These are phyloP conservation scores for Cerceris ruficornis DNA, from an alignment of 2,888 invertebrate species.

Conservation along the genomic window DNA sequence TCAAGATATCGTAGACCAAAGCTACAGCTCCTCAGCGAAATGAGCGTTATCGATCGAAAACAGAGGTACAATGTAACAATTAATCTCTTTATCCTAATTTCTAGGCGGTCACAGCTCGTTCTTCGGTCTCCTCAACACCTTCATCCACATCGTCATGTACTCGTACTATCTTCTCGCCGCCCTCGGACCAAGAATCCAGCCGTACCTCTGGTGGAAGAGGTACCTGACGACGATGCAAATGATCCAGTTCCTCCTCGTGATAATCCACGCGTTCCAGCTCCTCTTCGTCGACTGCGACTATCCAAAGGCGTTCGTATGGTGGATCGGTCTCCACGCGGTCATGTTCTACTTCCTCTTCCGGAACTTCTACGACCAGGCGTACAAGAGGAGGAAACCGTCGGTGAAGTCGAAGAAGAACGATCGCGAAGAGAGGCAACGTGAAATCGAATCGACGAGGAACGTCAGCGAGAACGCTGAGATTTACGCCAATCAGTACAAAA, in stretches of 20 bases:
- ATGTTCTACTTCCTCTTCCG: conserved; percentile 97
- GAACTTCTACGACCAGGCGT: conserved; percentile 93
- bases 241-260: conserved; percentile 94
- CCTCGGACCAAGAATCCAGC: conserved; percentile 92
- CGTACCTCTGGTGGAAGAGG: conserved; percentile 97
- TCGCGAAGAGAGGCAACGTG: conserved; percentile 26
- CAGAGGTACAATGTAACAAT: neutral
- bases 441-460: conserved; percentile 51
- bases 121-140: conserved; percentile 96
- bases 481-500: conserved; percentile 80
- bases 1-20: too few relatives aligned
- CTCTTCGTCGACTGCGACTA: conserved; percentile 95
- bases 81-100: neutral
- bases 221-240: conserved; percentile 96
- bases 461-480: conserved; percentile 78
- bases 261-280: conserved; percentile 94
- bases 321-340: conserved; percentile 95
- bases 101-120: conserved; percentile 95
- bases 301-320: conserved; percentile 93
- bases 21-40: too few relatives aligned
- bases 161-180: conserved; percentile 95
- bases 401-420: conserved; percentile 14
- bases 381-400: conserved; percentile 82
- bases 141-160: conserved; percentile 98
- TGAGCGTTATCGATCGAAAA: too few relatives aligned